Percentiles rank a stretch among this genome's conserved stretches.
phyloP scores from a whole-genome alignment of 2,888 invertebrate genomes.

The Lacanobia oleracea region DNA sequence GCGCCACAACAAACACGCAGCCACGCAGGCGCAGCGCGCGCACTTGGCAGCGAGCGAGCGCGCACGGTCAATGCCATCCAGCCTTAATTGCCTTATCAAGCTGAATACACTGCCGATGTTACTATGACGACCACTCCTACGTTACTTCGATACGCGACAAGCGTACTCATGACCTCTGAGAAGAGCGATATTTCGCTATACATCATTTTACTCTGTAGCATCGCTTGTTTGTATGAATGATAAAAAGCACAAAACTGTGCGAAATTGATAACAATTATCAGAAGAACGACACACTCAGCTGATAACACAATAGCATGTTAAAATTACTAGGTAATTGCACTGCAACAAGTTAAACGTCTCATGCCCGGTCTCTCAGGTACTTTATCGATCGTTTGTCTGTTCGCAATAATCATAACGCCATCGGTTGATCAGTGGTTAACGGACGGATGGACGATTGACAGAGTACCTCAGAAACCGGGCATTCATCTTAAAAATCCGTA shows the following conservation, averaged over 20 bases:
- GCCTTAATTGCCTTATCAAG: conserved; percentile 65
- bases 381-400: no score
- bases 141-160: conserved; percentile 11
- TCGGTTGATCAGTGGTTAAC: no score
- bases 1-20: conserved; percentile 68
- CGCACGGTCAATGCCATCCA: conserved; percentile 72
- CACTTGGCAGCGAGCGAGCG: conserved; percentile 61
- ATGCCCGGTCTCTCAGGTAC: background rate
- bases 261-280: conserved; percentile 36
- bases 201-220: background rate
- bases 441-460: no score
- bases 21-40: conserved; percentile 51
- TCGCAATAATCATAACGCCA: background rate
- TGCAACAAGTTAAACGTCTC: background rate
- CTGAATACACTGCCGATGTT: conserved; percentile 26
- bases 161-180: conserved; percentile 4
- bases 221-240: conserved; percentile 23
- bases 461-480: no score
- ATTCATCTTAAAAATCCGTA: background rate
- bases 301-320: conserved; percentile 13
- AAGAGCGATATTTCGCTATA: conserved; percentile 3
- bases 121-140: conserved; percentile 20
- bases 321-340: background rate
- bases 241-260: conserved; percentile 20
- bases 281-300: conserved; percentile 19